Conservation (phyloP, 64 coral and sea anemone genomes). For the Cladopsammia gracilis region DNA sequence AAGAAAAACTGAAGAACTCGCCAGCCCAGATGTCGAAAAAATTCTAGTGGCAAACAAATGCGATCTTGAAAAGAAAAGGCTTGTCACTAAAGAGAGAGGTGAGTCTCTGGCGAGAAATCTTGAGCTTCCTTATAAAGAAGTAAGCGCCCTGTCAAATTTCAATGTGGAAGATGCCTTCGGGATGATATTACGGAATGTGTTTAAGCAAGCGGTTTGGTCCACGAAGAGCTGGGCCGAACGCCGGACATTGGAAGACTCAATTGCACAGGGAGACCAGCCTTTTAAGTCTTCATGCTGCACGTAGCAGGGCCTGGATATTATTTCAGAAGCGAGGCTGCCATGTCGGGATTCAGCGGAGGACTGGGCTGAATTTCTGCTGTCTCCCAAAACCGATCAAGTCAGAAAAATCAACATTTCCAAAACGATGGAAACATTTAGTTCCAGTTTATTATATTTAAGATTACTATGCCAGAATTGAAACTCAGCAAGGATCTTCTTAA, state of each 20-base stretch:
- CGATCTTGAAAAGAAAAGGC: constrained; percentile 6
- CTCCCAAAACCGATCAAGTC: too few relatives aligned
- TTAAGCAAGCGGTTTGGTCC: neutral
- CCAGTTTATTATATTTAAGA: too few relatives aligned
- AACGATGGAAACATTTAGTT: too few relatives aligned
- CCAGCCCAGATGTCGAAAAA: neutral
- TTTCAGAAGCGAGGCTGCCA: too few relatives aligned
- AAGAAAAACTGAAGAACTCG: constrained; percentile 4
- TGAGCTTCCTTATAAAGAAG: neutral
- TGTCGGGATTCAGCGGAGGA: too few relatives aligned
- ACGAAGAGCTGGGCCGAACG: neutral
- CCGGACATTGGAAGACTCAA: neutral
- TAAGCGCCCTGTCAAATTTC: constrained; percentile 1
- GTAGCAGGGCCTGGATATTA: neutral
- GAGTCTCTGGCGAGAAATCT: neutral
- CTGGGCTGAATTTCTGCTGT: too few relatives aligned
- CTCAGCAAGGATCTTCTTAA: too few relatives aligned
- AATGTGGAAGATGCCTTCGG: constrained; percentile 1
- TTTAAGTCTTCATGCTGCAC: neutral
- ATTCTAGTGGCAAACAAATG: constrained; percentile 10
- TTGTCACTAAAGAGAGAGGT: neutral
- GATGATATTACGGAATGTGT: neutral
- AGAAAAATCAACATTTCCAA: too few relatives aligned
- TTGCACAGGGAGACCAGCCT: neutral
- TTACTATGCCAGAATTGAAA: too few relatives aligned